phyloP scores from a whole-genome alignment of 2,113 vertebrate species.

The Nesogale talazaci region DNA sequence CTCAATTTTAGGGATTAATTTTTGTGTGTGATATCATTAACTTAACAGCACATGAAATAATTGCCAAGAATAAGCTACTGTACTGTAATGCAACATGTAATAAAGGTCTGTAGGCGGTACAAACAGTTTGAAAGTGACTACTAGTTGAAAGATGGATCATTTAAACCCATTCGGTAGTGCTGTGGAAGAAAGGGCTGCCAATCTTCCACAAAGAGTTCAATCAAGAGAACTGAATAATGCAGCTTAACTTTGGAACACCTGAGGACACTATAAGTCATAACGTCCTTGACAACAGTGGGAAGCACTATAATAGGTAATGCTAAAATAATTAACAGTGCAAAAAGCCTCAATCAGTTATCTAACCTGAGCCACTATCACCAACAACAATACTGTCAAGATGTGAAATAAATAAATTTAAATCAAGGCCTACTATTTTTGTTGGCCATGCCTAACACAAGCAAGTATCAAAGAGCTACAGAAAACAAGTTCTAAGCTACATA shows the following conservation, averaged over 20 bases:
- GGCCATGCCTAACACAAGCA: not conserved
- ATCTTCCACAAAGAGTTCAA: not conserved
- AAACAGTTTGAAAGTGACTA: not conserved
- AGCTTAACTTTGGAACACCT: not conserved
- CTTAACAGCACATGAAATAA: slow-evolving; percentile 9
- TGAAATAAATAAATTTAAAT: not conserved
- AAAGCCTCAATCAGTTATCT: not conserved
- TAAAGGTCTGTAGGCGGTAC: not conserved
- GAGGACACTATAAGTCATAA: not conserved
- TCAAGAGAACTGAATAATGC: not conserved
- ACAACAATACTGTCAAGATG: too few species aligned
- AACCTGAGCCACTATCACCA: not conserved
- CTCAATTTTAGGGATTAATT: not conserved
- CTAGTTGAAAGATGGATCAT: not conserved
- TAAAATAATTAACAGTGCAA: not conserved
- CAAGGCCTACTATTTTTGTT: not conserved
- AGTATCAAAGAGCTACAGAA: not conserved
- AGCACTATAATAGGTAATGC: too few species aligned
- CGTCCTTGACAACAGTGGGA: not conserved
- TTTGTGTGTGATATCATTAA: not conserved
- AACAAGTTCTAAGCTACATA: not conserved
- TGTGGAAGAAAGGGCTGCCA: not conserved
- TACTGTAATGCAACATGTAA: not conserved
- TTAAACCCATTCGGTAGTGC: not conserved
- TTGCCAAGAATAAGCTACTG: slow-evolving; percentile 4